Base-by-base conservation (phyloP, 1,140 invertebrate species). In the Harpegnathos saltator region DNA sequence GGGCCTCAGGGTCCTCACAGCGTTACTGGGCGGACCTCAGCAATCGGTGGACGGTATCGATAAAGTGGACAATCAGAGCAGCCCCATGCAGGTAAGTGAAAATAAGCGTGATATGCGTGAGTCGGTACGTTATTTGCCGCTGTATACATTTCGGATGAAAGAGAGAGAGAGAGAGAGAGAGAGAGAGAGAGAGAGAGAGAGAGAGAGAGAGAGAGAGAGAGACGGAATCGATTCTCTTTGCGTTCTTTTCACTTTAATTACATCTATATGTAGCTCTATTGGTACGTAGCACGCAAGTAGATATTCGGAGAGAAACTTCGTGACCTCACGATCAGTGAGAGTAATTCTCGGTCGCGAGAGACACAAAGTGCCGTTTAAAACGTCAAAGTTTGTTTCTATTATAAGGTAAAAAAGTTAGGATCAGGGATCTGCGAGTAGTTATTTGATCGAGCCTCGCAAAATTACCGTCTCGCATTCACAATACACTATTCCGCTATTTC, bases 1-100 rank as follows among this genome's bases (percentile, higher is more conserved):
- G 63, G 96, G 96, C 61, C 95, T 98, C 14, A 97, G 97, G 92
- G 97, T 98, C 80, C 94, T 98, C 56, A 97, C 97, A 1, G 97
- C 97, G 14, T 95, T 98, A 74, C 94, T 98, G 19, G 97, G 97
- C 50, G 97, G 97, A 52, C 93, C 93, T 22, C 95, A 94, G 33
- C 96, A 96, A 29, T 95, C 95, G 1, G 96, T 95, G 11, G 97
- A 98, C 91, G 97, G 97, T 69, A 98, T 98, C 91, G 97, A 98
- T 92, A 98, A 98, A 94, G 97, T 98, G 50, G 97, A 98, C 94
- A 97, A 97, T 75, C 93, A 97, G 95, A 91, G 95, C 95, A 93
- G 87, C 96, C 97, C 97, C 50, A 97, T 98, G 97, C 97, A 98
- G 97, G 97, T 98, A 96, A 92, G 56, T 74, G 24, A 56, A 50